phyloP scores from a whole-genome alignment of 2,888 invertebrate species.

The Agriopis marginaria region DNA sequence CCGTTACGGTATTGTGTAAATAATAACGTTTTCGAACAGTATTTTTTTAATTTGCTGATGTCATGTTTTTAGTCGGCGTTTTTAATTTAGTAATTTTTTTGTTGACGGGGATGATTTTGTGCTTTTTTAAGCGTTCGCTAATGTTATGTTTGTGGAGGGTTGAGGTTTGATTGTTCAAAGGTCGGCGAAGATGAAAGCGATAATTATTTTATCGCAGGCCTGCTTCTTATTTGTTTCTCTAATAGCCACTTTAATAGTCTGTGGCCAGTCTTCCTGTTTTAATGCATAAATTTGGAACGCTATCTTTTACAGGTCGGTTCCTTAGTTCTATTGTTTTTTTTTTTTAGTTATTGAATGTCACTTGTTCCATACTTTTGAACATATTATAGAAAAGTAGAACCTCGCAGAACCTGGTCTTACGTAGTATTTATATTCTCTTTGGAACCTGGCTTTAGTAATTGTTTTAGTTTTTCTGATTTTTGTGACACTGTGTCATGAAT shows the following conservation, averaged over 20 bases:
- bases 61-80: slow-evolving; percentile 70
- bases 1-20: slow-evolving; percentile 77
- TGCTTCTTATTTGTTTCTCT: slow-evolving; percentile 85
- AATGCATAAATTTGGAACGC: slow-evolving; percentile 74
- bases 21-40: slow-evolving; percentile 62
- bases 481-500: too few species aligned
- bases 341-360: too few species aligned
- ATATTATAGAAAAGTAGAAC: not conserved
- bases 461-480: too few species aligned
- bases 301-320: slow-evolving; percentile 61
- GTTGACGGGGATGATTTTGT: slow-evolving; percentile 56
- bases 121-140: slow-evolving; percentile 67
- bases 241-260: slow-evolving; percentile 82
- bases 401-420: too few species aligned
- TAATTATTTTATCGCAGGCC: slow-evolving; percentile 83
- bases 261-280: slow-evolving; percentile 67
- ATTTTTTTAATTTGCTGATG: slow-evolving; percentile 74
- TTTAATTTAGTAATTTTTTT: slow-evolving; percentile 77
- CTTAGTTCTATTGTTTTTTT: slow-evolving; percentile 40
- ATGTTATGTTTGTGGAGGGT: slow-evolving; percentile 52
- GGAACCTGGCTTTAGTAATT: too few species aligned
- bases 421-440: too few species aligned
- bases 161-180: slow-evolving; percentile 41
- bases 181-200: slow-evolving; percentile 75
- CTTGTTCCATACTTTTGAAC: too few species aligned